Percentiles rank a stretch among this genome's conserved stretches.
Evolutionary conservation across 2,888 invertebrate species (phyloP).

Genomic region (Drosophila gaucha): DNA sequence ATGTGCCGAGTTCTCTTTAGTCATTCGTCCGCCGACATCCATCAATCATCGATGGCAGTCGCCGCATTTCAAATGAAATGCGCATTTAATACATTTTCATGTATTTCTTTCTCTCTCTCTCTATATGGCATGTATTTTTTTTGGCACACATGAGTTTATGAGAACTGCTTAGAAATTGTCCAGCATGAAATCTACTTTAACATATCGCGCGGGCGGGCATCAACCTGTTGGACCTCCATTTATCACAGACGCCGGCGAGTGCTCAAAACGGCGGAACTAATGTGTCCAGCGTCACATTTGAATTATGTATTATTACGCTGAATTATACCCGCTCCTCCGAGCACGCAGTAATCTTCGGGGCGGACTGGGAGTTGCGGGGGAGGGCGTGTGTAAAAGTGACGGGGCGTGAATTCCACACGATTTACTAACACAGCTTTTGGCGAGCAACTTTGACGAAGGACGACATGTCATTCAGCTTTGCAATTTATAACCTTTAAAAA

Average conservation of each 20-base stretch:
- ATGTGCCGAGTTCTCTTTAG: conserved; percentile 45
- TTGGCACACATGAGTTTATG: conserved; percentile 45
- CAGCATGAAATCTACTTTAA: conserved; percentile 44
- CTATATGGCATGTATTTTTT: conserved; percentile 7
- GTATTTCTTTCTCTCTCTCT: background rate
- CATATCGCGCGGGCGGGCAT: conserved; percentile 16
- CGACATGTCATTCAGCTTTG: conserved; percentile 48
- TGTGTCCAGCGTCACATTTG: conserved; percentile 68
- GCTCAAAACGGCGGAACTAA: conserved; percentile 72
- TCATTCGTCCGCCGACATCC: conserved; percentile 20
- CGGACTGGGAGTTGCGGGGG: background rate
- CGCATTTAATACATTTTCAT: conserved; percentile 47
- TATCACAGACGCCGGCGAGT: conserved; percentile 54
- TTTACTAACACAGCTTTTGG: conserved; percentile 37
- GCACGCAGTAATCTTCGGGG: background rate
- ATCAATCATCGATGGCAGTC: conserved; percentile 55
- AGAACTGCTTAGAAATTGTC: conserved; percentile 53
- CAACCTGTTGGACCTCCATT: conserved; percentile 68
- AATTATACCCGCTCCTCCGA: conserved; percentile 36
- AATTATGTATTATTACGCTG: conserved; percentile 66
- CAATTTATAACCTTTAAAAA: conserved; percentile 56
- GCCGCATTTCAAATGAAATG: conserved; percentile 42
- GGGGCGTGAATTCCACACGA: conserved; percentile 57
- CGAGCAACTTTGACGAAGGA: conserved; percentile 46
- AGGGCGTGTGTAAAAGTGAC: conserved; percentile 30